Evolutionary conservation across 2,888 invertebrate genomes (phyloP).

Genomic region (Himalopsyche anomala): DNA sequence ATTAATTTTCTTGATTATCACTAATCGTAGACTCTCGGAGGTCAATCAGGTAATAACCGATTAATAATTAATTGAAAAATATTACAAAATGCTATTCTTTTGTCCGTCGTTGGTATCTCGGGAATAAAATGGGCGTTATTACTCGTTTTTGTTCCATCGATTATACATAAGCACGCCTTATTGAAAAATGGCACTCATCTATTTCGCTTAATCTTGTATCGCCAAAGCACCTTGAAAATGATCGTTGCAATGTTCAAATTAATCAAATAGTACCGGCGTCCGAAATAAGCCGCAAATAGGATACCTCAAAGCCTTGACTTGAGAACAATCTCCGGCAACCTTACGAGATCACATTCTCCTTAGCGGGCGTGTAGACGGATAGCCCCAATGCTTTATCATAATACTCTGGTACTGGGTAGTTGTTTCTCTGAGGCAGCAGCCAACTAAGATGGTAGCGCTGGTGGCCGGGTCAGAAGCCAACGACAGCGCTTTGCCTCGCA

Average conservation of each 20-base stretch:
- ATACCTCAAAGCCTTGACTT: conserved; percentile 61
- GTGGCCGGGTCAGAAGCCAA: conserved; percentile 64
- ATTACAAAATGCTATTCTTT: conserved; percentile 41
- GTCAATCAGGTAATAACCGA: conserved; percentile 26
- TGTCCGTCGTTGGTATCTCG: conserved; percentile 11
- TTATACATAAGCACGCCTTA: conserved; percentile 45
- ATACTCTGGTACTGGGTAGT: conserved; percentile 47
- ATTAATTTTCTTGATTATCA: conserved; percentile 39
- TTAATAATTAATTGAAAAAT: conserved; percentile 45
- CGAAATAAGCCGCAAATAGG: conserved; percentile 59
- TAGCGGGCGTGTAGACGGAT: conserved; percentile 48
- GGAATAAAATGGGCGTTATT: conserved; percentile 38
- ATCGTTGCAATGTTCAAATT: conserved; percentile 56
- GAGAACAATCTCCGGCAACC: conserved; percentile 63
- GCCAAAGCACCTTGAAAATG: conserved; percentile 60
- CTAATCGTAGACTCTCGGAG: conserved; percentile 27
- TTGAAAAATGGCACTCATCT: conserved; percentile 64
- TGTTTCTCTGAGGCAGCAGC: conserved; percentile 22
- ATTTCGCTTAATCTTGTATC: conserved; percentile 51
- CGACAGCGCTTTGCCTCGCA: conserved; percentile 41
- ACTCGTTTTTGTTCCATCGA: conserved; percentile 2
- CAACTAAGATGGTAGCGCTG: conserved; percentile 47
- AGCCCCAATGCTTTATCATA: conserved; percentile 48
- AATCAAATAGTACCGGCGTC: conserved; percentile 61
- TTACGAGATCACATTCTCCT: conserved; percentile 65